Base-by-base conservation (phyloP, 2,888 invertebrate genomes). In the Hartigia nigra region DNA sequence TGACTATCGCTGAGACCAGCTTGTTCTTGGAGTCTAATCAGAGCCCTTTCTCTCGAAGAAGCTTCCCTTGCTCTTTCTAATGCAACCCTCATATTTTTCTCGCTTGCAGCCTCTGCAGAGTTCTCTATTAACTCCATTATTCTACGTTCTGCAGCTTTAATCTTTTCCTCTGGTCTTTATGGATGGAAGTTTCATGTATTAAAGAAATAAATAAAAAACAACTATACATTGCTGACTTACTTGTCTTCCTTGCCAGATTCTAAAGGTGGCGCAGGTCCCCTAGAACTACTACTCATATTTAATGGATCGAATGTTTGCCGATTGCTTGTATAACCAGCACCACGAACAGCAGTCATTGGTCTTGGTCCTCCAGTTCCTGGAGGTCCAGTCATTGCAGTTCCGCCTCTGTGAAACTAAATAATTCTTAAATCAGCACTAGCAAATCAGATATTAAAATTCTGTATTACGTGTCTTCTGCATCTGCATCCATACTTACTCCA, bases 321-420 rank as follows among this genome's bases (percentile, higher is more conserved):
- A 84, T 92, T 94, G 2, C 98, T 97, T 5, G 97, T 97, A 91
- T 98, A 99, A 1, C 99, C 99, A 36, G 98, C 99, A 12, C 98
- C 99, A 79, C 98, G 94, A 70, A 99, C 97, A 2, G 99, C 99
- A 4, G 99, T 99, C 94, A 99, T 98, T 0, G 99, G 99, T 79
- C 99, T 86, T 36, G 84, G 80, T 12, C 90, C 91, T 39, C 91
- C 92, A 1, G 93, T 92, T n/a, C 91, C 92, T 9, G 92, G 91
- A 79, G 91, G 88, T 76, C 89, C 89, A 32, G 90, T 85, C 77
- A 87, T 82, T 5, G 88, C 88, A 23, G 92, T 91, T 37, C 90
- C 90, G 74, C 91, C 91, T 82, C 92, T 88, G 78, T 92, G 91
- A 87, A 91, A 92, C 92, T 92, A 82, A 23, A 76, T 75, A 75